Percentiles rank a stretch among this genome's conserved stretches.
These are phyloP conservation scores for Silvanus unidentatus DNA, from an alignment of 2,888 invertebrate species.

Conservation along the genomic window DNA sequence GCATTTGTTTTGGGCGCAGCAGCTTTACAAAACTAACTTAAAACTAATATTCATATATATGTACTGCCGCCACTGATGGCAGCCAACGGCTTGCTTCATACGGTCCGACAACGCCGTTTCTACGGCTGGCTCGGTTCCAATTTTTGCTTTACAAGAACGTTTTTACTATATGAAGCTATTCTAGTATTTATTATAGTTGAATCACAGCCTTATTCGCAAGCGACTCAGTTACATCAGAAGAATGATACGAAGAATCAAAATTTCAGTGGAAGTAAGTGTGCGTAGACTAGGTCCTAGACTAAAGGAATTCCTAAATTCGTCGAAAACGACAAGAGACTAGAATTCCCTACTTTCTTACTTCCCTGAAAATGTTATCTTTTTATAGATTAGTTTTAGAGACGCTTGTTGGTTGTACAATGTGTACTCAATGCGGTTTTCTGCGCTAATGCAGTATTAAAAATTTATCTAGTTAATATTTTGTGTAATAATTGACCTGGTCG, in stretches of 20 bases:
- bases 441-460: neutral
- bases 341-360: too few relatives aligned
- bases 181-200: constrained; percentile 14
- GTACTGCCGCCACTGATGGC: constrained; percentile 33
- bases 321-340: too few relatives aligned
- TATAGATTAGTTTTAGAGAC: too few relatives aligned
- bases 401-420: too few relatives aligned
- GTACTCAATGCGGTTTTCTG: neutral
- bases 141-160: constrained; percentile 21
- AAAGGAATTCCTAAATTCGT: too few relatives aligned
- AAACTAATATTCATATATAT: neutral
- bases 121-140: constrained; percentile 22
- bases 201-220: constrained; percentile 3
- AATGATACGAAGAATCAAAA: constrained; percentile 17
- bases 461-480: neutral
- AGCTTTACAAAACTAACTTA: neutral
- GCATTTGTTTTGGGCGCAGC: too few relatives aligned
- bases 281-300: too few relatives aligned
- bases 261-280: constrained; percentile 26
- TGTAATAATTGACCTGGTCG: too few relatives aligned
- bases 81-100: constrained; percentile 30
- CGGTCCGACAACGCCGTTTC: constrained; percentile 33
- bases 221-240: constrained; percentile 18
- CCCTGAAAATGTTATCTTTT: too few relatives aligned
- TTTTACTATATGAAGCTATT: constrained; percentile 18